Percentiles rank a stretch among this genome's conserved stretches.
Evolutionary conservation across 1,140 invertebrate species (phyloP).

Genomic region (Ips typographus): DNA sequence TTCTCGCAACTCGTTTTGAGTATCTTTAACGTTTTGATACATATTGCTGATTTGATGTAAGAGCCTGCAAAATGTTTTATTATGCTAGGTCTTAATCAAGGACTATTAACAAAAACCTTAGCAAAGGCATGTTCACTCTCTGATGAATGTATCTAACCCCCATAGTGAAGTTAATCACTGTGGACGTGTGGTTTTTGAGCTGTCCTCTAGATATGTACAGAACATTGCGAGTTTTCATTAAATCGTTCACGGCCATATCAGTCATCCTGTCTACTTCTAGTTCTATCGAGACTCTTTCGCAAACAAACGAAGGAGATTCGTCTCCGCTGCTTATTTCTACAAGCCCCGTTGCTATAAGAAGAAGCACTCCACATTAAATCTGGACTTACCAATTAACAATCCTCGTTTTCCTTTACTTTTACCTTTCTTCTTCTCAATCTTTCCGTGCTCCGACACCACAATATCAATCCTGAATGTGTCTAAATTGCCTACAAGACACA

Average conservation of each 20-base stretch:
- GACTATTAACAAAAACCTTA: slow-evolving; percentile 56
- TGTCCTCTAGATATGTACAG: slow-evolving; percentile 83
- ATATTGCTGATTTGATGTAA: slow-evolving; percentile 96
- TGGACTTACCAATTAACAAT: slow-evolving; percentile 21
- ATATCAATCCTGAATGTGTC: slow-evolving; percentile 91
- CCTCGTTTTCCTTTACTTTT: slow-evolving; percentile 51
- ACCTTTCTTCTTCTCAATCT: slow-evolving; percentile 52
- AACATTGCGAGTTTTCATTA: slow-evolving; percentile 77
- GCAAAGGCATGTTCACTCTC: slow-evolving; percentile 92
- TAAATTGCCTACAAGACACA: slow-evolving; percentile 83
- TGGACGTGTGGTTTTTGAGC: slow-evolving; percentile 86
- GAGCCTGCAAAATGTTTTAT: slow-evolving; percentile 52
- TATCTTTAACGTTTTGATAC: slow-evolving; percentile 96
- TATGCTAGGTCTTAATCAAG: neutral
- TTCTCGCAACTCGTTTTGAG: slow-evolving; percentile 82
- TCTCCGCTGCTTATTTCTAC: slow-evolving; percentile 36
- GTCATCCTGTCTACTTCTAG: slow-evolving; percentile 87
- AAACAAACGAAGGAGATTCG: slow-evolving; percentile 88
- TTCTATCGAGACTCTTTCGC: slow-evolving; percentile 86
- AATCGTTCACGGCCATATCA: slow-evolving; percentile 85
- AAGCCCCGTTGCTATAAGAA: neutral
- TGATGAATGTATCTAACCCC: slow-evolving; percentile 83
- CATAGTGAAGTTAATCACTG: slow-evolving; percentile 83
- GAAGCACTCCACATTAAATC: neutral
- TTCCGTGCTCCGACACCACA: slow-evolving; percentile 81